Conservation (phyloP, 1,140 invertebrate species). For the Drosophila chauvacae region DNA sequence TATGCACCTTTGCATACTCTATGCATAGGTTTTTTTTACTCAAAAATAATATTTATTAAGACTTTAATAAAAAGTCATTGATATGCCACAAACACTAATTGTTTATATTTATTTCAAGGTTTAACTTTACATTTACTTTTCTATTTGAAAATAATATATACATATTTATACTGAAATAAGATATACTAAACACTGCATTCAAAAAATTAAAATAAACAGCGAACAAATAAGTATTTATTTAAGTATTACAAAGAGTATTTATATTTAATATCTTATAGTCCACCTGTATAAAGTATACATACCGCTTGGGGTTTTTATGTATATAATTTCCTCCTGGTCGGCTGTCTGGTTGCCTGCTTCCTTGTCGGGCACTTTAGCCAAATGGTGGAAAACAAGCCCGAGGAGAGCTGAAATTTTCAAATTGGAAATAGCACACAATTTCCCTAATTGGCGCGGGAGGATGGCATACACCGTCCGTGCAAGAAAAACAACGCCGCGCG, state of each 20-base stretch:
- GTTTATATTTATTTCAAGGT: background rate
- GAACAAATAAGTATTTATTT: too few relatives aligned
- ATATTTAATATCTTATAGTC: background rate
- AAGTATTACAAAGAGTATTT: conserved; percentile 24
- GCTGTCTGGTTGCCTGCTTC: conserved; percentile 13
- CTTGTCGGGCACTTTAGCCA: conserved; percentile 64
- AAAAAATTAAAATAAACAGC: too few relatives aligned
- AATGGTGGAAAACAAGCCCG: conserved; percentile 33
- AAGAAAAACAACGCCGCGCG: conserved; percentile 40
- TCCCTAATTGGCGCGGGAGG: conserved; percentile 78
- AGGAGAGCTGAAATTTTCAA: conserved; percentile 71
- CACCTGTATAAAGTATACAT: background rate
- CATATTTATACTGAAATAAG: background rate
- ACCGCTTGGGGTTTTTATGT: background rate
- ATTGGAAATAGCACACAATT: conserved; percentile 84
- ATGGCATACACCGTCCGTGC: conserved; percentile 13
- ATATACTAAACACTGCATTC: background rate
- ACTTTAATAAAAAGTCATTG: background rate
- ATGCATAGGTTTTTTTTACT: background rate
- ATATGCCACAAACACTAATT: background rate
- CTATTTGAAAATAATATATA: background rate
- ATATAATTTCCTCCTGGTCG: conserved; percentile 45
- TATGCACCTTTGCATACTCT: conserved; percentile 5
- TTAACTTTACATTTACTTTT: background rate
- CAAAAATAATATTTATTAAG: too few relatives aligned